These are phyloP conservation scores for Hemicordylus capensis DNA, from an alignment of 2,113 vertebrate species.

Conservation along the genomic window DNA sequence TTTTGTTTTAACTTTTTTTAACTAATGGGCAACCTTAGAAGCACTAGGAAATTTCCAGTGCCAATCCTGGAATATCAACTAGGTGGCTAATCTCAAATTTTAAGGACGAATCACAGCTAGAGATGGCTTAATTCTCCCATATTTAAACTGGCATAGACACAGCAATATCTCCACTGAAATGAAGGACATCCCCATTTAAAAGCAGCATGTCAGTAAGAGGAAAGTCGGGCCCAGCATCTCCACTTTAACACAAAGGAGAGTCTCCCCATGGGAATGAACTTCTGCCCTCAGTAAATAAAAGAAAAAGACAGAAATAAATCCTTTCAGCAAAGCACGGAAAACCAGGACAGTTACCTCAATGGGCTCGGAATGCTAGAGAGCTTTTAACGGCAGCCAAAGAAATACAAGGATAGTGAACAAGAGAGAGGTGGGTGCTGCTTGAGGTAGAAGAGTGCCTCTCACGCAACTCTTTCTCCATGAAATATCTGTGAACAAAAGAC, in stretches of 20 bases:
- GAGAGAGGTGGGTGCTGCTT: not conserved
- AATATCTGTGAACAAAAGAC: not conserved
- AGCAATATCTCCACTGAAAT: not conserved
- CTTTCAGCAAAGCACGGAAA: not conserved
- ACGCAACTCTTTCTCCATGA: not conserved
- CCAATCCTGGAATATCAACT: slow-evolving; percentile 26
- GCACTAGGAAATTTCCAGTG: slow-evolving; percentile 47
- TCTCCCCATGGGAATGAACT: slow-evolving; percentile 1
- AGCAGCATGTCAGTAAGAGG: not conserved
- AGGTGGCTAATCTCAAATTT: not conserved
- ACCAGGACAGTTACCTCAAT: not conserved
- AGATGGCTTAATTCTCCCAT: slow-evolving; percentile 45
- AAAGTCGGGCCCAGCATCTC: not conserved
- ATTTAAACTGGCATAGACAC: slow-evolving; percentile 36
- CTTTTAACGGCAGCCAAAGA: not conserved
- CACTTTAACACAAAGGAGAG: not conserved
- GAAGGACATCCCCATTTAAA: slow-evolving; percentile 17
- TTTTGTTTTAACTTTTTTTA: too few species aligned
- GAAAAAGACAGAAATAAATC: slow-evolving; percentile 34
- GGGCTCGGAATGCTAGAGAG: fast-evolving
- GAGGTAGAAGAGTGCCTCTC: not conserved
- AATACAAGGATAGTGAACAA: slow-evolving; percentile 18
- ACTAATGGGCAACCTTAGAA: too few species aligned
- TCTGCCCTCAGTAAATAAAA: slow-evolving; percentile 35
- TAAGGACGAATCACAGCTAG: slow-evolving; percentile 5